These are phyloP conservation scores for Lagopus muta DNA, from an alignment of 2,113 vertebrate genomes.

Conservation along the genomic window DNA sequence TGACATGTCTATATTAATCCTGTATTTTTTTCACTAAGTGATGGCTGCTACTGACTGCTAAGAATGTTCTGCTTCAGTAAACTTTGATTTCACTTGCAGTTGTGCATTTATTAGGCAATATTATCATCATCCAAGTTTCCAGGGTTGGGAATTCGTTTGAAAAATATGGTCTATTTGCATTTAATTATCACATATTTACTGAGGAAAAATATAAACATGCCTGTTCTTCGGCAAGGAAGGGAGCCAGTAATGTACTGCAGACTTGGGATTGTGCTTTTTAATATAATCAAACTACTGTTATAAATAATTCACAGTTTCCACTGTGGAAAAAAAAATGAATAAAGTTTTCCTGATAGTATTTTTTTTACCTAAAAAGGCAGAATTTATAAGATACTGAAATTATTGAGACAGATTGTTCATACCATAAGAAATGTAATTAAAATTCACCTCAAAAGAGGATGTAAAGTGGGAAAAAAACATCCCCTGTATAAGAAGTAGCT, in stretches of 20 bases:
- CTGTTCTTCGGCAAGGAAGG: constrained; percentile 65
- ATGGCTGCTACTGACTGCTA: constrained; percentile 54
- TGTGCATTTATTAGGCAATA: constrained; percentile 73
- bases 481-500: not conserved
- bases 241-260: constrained; percentile 64
- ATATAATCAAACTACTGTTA: constrained; percentile 63
- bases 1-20: constrained; percentile 52
- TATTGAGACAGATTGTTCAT: not conserved
- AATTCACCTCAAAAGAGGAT: constrained; percentile 48
- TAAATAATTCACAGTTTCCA: constrained; percentile 66
- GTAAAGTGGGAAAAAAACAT: not conserved
- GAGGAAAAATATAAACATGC: constrained; percentile 67
- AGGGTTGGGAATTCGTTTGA: constrained; percentile 66
- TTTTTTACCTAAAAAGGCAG: not conserved
- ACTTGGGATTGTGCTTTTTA: constrained; percentile 69
- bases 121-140: constrained; percentile 72
- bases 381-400: not conserved
- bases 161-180: constrained; percentile 70
- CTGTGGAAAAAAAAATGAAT: not conserved
- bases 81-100: constrained; percentile 55
- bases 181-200: constrained; percentile 73
- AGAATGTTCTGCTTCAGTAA: constrained; percentile 53
- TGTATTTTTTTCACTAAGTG: constrained; percentile 20
- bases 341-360: not conserved
- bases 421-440: not conserved